phyloP scores from a whole-genome alignment of 2,888 invertebrate species.

The Mythimna loreyi region DNA sequence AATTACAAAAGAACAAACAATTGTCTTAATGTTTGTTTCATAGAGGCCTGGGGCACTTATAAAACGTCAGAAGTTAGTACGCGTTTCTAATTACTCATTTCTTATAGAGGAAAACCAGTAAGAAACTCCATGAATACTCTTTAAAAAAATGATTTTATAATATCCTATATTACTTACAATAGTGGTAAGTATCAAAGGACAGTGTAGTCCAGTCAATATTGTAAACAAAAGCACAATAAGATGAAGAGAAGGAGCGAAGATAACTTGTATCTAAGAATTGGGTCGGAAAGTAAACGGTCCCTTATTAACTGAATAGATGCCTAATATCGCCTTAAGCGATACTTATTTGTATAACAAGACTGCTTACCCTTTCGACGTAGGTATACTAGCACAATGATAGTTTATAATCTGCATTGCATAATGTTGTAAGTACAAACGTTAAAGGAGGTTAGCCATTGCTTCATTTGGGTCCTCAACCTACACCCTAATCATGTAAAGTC shows the following conservation, averaged over 20 bases:
- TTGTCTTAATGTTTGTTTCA: no score
- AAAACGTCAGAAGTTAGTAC: no score
- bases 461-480: constrained; percentile 48
- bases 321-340: constrained; percentile 18
- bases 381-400: constrained; percentile 2
- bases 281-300: background rate
- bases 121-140: no score
- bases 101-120: no score
- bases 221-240: no score
- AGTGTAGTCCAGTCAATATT: no score
- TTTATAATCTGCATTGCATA: constrained; percentile 26
- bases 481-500: constrained; percentile 42
- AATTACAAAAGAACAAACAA: no score
- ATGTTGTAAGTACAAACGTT: constrained; percentile 28
- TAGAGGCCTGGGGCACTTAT: no score
- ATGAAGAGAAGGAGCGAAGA: background rate
- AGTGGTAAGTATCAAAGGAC: no score
- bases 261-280: background rate
- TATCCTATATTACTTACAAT: no score
- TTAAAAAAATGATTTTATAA: no score
- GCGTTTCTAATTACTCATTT: no score
- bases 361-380: constrained; percentile 7
- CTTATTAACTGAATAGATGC: constrained; percentile 17
- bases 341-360: constrained; percentile 27
- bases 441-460: constrained; percentile 44